These are phyloP conservation scores for Paracyclopina nana DNA, from an alignment of 1,140 invertebrate genomes.

Conservation along the genomic window DNA sequence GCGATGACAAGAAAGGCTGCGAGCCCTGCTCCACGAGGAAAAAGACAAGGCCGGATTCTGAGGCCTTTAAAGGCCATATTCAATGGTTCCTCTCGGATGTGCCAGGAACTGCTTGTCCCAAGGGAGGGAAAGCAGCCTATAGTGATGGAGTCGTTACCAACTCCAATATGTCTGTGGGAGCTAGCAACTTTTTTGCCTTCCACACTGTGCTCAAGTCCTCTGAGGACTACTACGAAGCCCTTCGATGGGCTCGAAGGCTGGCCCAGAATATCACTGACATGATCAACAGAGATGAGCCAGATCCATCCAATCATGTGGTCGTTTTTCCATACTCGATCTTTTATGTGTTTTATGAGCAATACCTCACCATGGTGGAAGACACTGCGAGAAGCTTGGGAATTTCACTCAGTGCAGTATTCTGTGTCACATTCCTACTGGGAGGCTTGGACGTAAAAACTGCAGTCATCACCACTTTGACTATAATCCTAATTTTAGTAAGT, in stretches of 20 bases:
- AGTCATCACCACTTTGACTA: constrained; percentile 45
- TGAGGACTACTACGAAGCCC: constrained; percentile 54
- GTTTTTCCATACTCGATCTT: constrained; percentile 29
- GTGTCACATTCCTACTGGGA: constrained; percentile 57
- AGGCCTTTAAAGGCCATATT: constrained; percentile 28
- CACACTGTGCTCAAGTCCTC: constrained; percentile 56
- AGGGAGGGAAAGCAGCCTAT: constrained; percentile 56
- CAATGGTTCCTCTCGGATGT: constrained; percentile 64
- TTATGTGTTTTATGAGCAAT: constrained; percentile 42
- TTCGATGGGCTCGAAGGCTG: constrained; percentile 48
- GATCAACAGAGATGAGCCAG: constrained; percentile 28
- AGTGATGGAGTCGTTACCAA: constrained; percentile 33
- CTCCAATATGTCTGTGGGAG: constrained; percentile 37
- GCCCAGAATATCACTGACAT: constrained; percentile 50
- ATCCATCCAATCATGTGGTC: constrained; percentile 20
- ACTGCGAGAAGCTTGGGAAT: constrained; percentile 32
- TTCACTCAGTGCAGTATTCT: constrained; percentile 52
- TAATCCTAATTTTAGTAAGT: constrained; percentile 54
- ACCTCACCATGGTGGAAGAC: constrained; percentile 33
- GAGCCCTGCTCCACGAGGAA: not conserved
- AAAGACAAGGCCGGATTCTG: not conserved
- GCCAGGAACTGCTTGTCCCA: constrained; percentile 50
- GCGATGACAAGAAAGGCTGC: not conserved
- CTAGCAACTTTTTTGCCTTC: constrained; percentile 71
- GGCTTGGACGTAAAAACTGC: constrained; percentile 68